Conservation (phyloP, 2,113 vertebrate species). For the Brachyhypopomus occidentalis region DNA sequence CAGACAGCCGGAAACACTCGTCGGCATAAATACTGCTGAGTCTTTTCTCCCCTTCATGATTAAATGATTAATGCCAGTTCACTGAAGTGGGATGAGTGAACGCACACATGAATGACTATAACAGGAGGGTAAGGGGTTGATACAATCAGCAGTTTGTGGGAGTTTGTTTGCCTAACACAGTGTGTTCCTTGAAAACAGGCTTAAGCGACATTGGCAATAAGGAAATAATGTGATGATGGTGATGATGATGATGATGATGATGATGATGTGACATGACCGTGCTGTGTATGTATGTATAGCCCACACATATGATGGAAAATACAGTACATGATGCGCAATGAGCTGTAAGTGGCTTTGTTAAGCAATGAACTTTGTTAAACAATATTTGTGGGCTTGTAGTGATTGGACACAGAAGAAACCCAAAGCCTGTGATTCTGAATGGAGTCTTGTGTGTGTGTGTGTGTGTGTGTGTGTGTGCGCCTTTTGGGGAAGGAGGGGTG, state of each 20-base stretch:
- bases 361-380: too few species aligned
- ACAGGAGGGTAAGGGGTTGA: conserved; percentile 55
- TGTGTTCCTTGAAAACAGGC: conserved; percentile 73
- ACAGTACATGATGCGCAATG: too few species aligned
- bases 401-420: too few species aligned
- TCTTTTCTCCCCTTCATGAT: conserved; percentile 34
- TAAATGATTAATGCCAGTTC: conserved; percentile 70
- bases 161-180: conserved; percentile 66
- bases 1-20: conserved; percentile 59
- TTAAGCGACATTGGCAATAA: conserved; percentile 67
- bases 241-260: too few species aligned
- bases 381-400: too few species aligned
- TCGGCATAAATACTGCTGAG: conserved; percentile 59
- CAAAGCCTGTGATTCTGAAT: too few species aligned
- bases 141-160: conserved; percentile 65
- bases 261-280: too few species aligned
- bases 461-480: background rate
- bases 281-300: conserved; percentile 44
- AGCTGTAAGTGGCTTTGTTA: too few species aligned
- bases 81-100: conserved; percentile 60
- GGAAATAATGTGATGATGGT: conserved; percentile 47
- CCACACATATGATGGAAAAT: too few species aligned
- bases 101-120: conserved; percentile 61
- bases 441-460: background rate
- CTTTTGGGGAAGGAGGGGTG: too few species aligned